phyloP scores from a whole-genome alignment of 2,113 vertebrate genomes.

The Oplegnathus fasciatus region DNA sequence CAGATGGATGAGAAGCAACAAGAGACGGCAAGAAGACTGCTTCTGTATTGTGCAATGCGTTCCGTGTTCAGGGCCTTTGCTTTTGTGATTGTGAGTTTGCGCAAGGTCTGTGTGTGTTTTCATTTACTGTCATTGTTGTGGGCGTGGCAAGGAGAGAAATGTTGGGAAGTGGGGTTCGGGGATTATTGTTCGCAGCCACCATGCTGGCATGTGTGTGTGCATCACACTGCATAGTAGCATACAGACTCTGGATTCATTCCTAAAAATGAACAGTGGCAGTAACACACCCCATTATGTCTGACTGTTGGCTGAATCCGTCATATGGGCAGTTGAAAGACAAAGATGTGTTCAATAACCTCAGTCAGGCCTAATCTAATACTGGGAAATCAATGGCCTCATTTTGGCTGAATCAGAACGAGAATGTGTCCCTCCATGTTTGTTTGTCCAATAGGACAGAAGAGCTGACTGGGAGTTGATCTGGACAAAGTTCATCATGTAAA shows the following conservation, averaged over 20 bases:
- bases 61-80: conserved; percentile 30
- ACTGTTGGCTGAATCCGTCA: neutral
- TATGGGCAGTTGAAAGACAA: neutral
- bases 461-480: conserved; percentile 4
- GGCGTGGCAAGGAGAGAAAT: neutral
- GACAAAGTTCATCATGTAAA: neutral
- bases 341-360: neutral
- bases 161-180: neutral
- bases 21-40: conserved; percentile 23
- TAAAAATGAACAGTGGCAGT: neutral
- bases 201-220: conserved; percentile 33
- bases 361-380: neutral
- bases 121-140: conserved; percentile 32
- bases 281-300: neutral
- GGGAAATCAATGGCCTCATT: conserved; percentile 11
- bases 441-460: neutral
- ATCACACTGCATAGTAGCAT: neutral
- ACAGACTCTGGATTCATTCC: neutral
- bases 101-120: conserved; percentile 22
- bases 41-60: conserved; percentile 11
- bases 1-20: conserved; percentile 42
- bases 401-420: neutral
- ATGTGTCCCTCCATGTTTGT: conserved; percentile 1
- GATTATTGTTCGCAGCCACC: neutral
- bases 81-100: conserved; percentile 42